phyloP scores from a whole-genome alignment of 2,113 vertebrate genomes.

The Cebidichthys violaceus region DNA sequence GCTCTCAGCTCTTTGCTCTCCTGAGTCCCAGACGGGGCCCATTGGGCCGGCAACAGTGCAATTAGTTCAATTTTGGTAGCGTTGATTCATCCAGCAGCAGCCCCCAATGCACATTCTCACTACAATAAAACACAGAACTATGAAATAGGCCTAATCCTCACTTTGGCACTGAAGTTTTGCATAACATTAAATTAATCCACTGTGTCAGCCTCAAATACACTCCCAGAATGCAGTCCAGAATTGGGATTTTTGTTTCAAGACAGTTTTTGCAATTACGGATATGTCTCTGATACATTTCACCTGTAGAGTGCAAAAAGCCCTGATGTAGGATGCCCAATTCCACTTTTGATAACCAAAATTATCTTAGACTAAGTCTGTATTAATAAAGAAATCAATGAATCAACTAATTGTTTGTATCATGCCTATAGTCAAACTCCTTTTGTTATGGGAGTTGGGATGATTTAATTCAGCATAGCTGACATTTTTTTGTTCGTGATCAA shows the following conservation, averaged over 20 bases:
- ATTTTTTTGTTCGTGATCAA: background rate
- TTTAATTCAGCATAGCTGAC: background rate
- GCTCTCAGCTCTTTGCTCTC: conserved; percentile 68
- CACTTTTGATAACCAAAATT: background rate
- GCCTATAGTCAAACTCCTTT: background rate
- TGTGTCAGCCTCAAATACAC: conserved; percentile 30
- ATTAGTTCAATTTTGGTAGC: conserved; percentile 77
- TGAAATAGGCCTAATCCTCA: conserved; percentile 53
- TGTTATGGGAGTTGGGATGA: background rate
- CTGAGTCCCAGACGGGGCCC: conserved; percentile 66
- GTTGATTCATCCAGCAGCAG: conserved; percentile 71
- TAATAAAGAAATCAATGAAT: background rate
- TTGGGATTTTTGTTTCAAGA: background rate
- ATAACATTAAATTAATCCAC: conserved; percentile 17
- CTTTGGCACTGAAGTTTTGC: conserved; percentile 41
- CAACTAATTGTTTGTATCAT: background rate
- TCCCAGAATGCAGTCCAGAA: background rate
- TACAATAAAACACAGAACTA: conserved; percentile 60
- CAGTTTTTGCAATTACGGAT: background rate
- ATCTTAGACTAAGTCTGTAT: background rate
- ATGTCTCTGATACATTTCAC: background rate
- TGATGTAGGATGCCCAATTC: background rate
- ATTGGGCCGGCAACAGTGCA: conserved; percentile 73
- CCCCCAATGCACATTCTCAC: conserved; percentile 56
- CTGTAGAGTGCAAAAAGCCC: background rate